Evolutionary conservation across 1,140 invertebrate species (phyloP), one percentile per base, ranked within the genome.

Genomic region (Brachionus rubens): DNA sequence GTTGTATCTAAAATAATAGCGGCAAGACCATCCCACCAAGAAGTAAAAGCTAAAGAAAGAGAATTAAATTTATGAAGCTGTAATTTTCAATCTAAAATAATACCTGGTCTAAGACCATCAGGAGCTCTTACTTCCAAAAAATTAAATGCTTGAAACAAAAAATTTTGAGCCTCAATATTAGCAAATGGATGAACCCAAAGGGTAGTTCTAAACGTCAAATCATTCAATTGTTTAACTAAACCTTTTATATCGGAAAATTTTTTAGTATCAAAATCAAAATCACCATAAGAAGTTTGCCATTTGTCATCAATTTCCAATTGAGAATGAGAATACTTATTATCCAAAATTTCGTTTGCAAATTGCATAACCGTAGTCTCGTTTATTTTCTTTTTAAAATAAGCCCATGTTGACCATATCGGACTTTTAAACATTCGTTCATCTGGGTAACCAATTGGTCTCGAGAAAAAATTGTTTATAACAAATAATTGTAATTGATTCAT

Each of bases 361-460:
- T 89, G 81, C 19, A 89, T 77, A 0, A 94, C 87, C 16, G 87
- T 86, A 0, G 80, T 78, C 50, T 91, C 88, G 79, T 88, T 88
- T 0, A 96, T 89, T n/a, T 82, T 76, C 48, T 80, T 82, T 30
- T 91, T 89, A 80, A 90, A 93, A 79, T 89, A 88, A 0, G 90
- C 90, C 93, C 93, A 95, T 0, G 93, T 96, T 0, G 92, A 93
- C 92, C 93, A 96, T 68, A 95, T 90, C 0, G 92, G 92, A 81
- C 90, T 84, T 9, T 81, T 82, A 6, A 93, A 87, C 88, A 94
- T 90, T 40, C 83, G 84, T 65, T 88, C 84, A 79, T 92, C 89
- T 0, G 92, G 92, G 65, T 87, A 83, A 26, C 62, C 80, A n/a
- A 24, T 56, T 26, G 83, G 82, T 12, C 76, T 79, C 2, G 33